Percentiles rank a stretch among this genome's conserved stretches.
These are phyloP conservation scores for Erethizon dorsatum DNA, from an alignment of 2,797 vertebrate genomes.

Conservation along the genomic window DNA sequence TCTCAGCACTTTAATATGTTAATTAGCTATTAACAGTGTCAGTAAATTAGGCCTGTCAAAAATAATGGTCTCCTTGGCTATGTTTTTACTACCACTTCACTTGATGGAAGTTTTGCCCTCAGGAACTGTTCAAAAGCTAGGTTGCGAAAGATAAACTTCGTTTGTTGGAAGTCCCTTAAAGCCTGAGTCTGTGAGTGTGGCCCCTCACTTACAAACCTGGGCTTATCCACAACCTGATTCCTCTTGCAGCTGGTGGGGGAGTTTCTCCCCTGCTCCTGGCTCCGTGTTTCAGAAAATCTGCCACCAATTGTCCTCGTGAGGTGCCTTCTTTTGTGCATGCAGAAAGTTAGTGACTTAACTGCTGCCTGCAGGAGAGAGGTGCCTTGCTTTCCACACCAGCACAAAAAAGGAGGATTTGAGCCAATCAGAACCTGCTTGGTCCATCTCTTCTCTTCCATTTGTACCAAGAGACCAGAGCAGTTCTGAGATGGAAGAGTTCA, in stretches of 20 bases:
- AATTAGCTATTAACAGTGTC: conserved; percentile 92
- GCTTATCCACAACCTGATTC: not conserved
- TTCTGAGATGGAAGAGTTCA: not conserved
- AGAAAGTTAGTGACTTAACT: not conserved
- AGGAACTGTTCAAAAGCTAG: conserved; percentile 54
- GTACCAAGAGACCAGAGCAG: not conserved
- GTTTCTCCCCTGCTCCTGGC: not conserved
- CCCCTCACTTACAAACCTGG: not conserved
- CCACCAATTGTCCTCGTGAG: not conserved
- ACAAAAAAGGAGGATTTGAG: not conserved
- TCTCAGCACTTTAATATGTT: conserved; percentile 92
- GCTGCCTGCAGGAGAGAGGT: not conserved
- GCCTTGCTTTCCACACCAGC: not conserved
- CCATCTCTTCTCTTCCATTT: not conserved
- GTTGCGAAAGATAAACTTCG: conserved; percentile 75
- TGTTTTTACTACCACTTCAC: conserved; percentile 80
- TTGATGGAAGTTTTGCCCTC: conserved; percentile 68
- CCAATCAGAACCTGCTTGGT: not conserved
- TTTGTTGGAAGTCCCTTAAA: not conserved
- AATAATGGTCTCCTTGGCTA: conserved; percentile 89
- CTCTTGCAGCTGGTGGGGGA: not conserved
- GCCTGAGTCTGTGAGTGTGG: not conserved
- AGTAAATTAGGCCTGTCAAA: conserved; percentile 91
- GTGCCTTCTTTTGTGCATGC: not conserved
- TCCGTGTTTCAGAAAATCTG: conserved; percentile 30